These are phyloP conservation scores for Triplophysa bombifrons DNA, from an alignment of 2,797 vertebrate species.

Conservation along the genomic window DNA sequence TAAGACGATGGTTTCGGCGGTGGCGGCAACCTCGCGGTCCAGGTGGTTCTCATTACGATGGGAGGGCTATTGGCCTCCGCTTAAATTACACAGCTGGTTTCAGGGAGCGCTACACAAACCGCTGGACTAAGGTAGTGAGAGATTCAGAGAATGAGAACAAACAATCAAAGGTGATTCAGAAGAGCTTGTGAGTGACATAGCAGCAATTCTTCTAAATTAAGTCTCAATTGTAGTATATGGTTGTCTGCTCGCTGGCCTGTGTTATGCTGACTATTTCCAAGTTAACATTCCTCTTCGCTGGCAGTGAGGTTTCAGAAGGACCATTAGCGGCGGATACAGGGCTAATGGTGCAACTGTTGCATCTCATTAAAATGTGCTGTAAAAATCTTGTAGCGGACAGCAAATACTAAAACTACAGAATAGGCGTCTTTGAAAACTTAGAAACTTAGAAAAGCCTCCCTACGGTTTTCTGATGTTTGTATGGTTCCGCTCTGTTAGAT, in stretches of 20 bases:
- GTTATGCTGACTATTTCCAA: neutral
- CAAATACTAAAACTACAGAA: constrained; percentile 12
- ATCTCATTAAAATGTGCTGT: constrained; percentile 39
- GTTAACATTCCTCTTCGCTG: constrained; percentile 23
- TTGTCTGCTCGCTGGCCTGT: constrained; percentile 13
- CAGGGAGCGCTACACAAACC: constrained; percentile 57
- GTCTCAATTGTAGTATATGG: constrained; percentile 35
- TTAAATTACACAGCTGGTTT: constrained; percentile 63
- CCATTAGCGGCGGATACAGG: constrained; percentile 28
- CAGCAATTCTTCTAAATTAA: constrained; percentile 55
- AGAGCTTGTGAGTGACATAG: constrained; percentile 33
- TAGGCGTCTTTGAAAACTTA: neutral
- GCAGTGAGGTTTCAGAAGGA: constrained; percentile 24
- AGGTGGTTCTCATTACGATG: constrained; percentile 60
- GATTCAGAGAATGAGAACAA: constrained; percentile 32
- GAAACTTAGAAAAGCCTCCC: neutral
- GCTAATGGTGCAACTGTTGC: constrained; percentile 48
- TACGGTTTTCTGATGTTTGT: constrained; percentile 35
- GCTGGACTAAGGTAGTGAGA: constrained; percentile 23
- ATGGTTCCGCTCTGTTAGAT: constrained; percentile 26
- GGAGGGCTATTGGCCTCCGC: constrained; percentile 54
- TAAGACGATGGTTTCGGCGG: constrained; percentile 9
- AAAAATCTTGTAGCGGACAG: constrained; percentile 22
- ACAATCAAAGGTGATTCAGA: constrained; percentile 42
- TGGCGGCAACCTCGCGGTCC: constrained; percentile 46